Evolutionary conservation across 2,113 vertebrate genomes (phyloP).

Genomic region (Centropus unirufus): DNA sequence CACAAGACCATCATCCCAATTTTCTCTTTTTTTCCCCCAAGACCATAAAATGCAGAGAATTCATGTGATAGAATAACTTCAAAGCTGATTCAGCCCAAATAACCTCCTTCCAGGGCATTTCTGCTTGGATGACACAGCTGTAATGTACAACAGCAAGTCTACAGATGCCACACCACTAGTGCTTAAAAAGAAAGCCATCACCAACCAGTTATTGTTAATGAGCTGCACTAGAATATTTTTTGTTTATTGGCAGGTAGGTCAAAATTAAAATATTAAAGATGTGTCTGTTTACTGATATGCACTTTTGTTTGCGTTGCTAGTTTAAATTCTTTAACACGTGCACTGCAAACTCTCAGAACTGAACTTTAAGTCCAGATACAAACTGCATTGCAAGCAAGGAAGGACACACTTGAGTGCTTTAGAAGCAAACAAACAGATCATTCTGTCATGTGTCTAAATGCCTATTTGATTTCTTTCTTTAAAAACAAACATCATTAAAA

Average conservation of each 20-base stretch:
- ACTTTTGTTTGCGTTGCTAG: neutral
- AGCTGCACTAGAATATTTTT: neutral
- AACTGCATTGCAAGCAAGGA: neutral
- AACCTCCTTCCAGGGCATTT: neutral
- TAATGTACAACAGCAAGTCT: neutral
- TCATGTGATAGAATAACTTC: neutral
- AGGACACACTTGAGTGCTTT: neutral
- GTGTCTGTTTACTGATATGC: neutral
- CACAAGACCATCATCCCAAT: neutral
- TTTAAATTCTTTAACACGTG: neutral
- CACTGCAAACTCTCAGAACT: neutral
- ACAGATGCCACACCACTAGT: neutral
- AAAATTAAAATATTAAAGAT: neutral
- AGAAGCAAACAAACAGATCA: neutral
- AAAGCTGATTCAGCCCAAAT: slow-evolving; percentile 12
- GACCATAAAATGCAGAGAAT: neutral
- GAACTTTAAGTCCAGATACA: neutral
- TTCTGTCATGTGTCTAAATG: neutral
- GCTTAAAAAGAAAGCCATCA: neutral
- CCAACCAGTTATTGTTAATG: neutral
- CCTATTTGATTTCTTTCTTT: neutral
- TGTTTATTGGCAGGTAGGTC: neutral
- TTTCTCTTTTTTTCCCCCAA: neutral
- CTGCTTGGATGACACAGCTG: neutral
- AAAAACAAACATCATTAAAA: neutral